These are phyloP conservation scores for cattle (Bos taurus) DNA, from an alignment of 2,113 vertebrate species.

Conservation along the genomic window DNA sequence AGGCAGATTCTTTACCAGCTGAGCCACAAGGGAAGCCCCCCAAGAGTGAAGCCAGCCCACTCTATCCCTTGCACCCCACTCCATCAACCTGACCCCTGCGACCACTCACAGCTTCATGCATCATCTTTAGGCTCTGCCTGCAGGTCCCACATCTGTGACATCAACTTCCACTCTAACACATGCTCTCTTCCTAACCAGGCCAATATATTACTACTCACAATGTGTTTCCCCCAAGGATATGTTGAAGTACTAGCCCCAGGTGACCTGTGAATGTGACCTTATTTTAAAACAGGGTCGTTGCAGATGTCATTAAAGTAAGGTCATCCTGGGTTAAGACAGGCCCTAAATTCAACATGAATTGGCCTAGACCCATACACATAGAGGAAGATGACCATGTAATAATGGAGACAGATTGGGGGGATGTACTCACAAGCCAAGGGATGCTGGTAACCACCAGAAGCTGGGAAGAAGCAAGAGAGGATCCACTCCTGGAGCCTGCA, in stretches of 20 bases:
- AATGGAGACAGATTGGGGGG: accelerated
- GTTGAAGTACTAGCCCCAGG: background rate
- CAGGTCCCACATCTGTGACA: background rate
- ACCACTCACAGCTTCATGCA: background rate
- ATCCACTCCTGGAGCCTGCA: background rate
- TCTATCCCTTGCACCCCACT: background rate
- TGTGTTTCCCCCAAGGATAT: background rate
- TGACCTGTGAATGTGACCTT: background rate
- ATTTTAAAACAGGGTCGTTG: background rate
- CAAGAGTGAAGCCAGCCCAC: background rate
- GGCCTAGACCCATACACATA: background rate
- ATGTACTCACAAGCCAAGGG: background rate
- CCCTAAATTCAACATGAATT: background rate
- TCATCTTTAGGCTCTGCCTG: background rate
- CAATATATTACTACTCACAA: background rate
- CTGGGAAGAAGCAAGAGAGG: background rate
- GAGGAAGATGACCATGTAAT: background rate
- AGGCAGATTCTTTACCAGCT: background rate
- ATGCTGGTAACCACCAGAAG: background rate
- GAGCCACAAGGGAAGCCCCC: background rate
- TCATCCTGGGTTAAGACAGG: background rate
- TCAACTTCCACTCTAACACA: background rate
- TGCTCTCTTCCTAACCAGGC: background rate
- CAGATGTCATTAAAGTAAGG: background rate
- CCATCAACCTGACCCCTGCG: background rate